phyloP scores from a whole-genome alignment of 1,140 invertebrate species.

The Oreohelix idahoensis region DNA sequence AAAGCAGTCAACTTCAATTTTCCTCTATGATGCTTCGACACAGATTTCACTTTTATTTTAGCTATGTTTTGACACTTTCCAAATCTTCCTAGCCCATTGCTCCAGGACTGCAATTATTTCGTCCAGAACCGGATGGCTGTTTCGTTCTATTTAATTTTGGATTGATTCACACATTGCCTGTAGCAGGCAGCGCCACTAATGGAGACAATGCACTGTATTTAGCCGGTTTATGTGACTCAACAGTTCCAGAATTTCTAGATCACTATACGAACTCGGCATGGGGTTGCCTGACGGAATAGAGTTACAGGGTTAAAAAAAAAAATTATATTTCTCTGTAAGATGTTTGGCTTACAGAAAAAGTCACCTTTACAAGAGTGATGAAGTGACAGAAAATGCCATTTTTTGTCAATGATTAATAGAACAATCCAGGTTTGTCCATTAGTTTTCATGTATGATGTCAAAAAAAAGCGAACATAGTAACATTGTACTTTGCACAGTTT shows the following conservation, averaged over 20 bases:
- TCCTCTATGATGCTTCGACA: not conserved
- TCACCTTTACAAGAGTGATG: no score
- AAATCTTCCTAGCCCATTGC: not conserved
- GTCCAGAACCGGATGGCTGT: not conserved
- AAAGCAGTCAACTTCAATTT: not conserved
- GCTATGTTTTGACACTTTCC: not conserved
- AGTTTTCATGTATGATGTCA: no score
- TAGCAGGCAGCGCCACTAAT: not conserved
- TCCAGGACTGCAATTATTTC: not conserved
- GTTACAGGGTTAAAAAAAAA: no score
- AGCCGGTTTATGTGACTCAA: not conserved
- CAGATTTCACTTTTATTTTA: not conserved
- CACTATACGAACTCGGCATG: not conserved
- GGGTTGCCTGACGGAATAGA: not conserved
- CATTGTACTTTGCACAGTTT: no score
- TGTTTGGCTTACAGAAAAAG: no score
- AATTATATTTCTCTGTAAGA: no score
- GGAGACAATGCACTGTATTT: not conserved
- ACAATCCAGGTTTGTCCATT: no score
- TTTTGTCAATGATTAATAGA: no score
- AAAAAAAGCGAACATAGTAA: no score
- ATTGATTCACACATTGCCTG: not conserved
- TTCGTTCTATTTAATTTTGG: not conserved
- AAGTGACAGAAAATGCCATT: no score
- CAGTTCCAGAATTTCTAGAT: no score